These are phyloP conservation scores for Exaiptasia diaphana DNA, from an alignment of 64 coral and sea anemone species.

Conservation along the genomic window DNA sequence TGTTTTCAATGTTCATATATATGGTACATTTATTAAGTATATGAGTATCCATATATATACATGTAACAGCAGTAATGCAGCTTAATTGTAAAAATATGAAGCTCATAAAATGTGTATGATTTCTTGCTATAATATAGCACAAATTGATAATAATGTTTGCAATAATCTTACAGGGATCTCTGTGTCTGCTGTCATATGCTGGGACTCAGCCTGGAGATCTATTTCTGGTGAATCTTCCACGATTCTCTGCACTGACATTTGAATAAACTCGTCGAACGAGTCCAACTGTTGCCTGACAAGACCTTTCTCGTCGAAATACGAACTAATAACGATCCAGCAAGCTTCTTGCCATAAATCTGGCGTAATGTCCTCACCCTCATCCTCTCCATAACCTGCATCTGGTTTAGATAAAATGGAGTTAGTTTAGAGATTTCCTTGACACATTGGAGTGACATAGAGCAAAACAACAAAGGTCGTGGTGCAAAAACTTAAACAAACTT, in stretches of 20 bases:
- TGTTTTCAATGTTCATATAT: too few relatives aligned
- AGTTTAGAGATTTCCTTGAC: too few relatives aligned
- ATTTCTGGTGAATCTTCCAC: slow-evolving; percentile 99
- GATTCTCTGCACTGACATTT: slow-evolving; percentile 98
- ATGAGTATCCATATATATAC: too few relatives aligned
- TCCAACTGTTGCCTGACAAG: slow-evolving; percentile 95
- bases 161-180: slow-evolving; percentile 93
- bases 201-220: slow-evolving; percentile 94
- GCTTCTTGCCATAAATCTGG: slow-evolving; percentile 98
- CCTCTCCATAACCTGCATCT: slow-evolving; percentile 87
- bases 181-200: slow-evolving; percentile 97
- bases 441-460: too few relatives aligned
- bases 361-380: slow-evolving; percentile 96
- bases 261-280: slow-evolving; percentile 99
- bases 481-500: slow-evolving; percentile 27
- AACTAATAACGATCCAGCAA: slow-evolving; percentile 99
- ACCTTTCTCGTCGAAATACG: slow-evolving; percentile 99
- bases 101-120: too few relatives aligned
- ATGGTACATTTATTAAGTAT: too few relatives aligned
- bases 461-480: not conserved
- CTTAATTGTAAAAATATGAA: too few relatives aligned
- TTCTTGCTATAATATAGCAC: too few relatives aligned
- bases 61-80: too few relatives aligned
- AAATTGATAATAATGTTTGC: not conserved
- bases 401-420: too few relatives aligned